These are phyloP conservation scores for Pseudorasbora parva DNA, from an alignment of 2,113 vertebrate genomes.

Conservation along the genomic window DNA sequence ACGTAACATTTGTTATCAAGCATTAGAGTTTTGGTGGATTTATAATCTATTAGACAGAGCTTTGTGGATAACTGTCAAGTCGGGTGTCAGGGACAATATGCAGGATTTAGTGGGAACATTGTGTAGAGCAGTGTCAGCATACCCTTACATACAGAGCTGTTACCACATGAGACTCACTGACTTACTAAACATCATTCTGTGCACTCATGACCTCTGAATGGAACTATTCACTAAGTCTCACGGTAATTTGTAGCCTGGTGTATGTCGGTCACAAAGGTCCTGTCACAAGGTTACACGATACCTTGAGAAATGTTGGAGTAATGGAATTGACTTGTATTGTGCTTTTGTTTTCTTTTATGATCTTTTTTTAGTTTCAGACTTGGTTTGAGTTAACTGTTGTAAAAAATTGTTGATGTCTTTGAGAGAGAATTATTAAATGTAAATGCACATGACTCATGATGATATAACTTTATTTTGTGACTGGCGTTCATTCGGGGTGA, in stretches of 20 bases:
- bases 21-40: not conserved
- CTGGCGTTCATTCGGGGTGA: not conserved
- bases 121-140: slow-evolving; percentile 41
- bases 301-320: not conserved
- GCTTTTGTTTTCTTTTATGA: not conserved
- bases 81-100: slow-evolving; percentile 30
- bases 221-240: not conserved
- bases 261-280: not conserved
- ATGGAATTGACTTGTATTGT: not conserved
- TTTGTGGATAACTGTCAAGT: slow-evolving; percentile 25
- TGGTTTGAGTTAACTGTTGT: not conserved
- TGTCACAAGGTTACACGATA: slow-evolving; percentile 13
- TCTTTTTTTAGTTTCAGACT: not conserved
- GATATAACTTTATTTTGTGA: not conserved
- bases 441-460: not conserved
- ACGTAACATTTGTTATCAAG: not conserved
- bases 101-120: slow-evolving; percentile 34
- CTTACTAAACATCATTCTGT: slow-evolving; percentile 22
- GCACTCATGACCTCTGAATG: slow-evolving; percentile 1
- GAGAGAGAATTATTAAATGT: not conserved
- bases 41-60: not conserved
- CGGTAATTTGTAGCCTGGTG: not conserved
- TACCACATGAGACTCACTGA: slow-evolving; percentile 24
- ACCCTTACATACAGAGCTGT: slow-evolving; percentile 25
- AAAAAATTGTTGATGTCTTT: not conserved